Conservation (phyloP, 2,888 invertebrate genomes). For the Volucella bombylans region DNA sequence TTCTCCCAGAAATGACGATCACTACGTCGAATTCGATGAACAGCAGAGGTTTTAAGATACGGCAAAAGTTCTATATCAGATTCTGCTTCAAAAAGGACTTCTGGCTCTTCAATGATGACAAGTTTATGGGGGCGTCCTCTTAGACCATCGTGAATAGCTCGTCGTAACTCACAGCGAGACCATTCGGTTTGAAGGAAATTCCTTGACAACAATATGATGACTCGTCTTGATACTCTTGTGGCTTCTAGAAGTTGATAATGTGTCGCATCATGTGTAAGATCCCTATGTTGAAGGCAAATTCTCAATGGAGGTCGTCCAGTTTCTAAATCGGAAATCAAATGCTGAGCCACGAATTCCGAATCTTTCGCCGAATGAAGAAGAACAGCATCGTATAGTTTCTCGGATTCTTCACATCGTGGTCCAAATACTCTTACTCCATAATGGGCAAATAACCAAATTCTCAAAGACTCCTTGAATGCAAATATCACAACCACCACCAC, state of each 20-base stretch:
- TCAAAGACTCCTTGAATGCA: slow-evolving; percentile 91
- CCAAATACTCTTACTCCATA: slow-evolving; percentile 92
- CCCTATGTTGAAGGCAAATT: slow-evolving; percentile 94
- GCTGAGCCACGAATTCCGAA: slow-evolving; percentile 93
- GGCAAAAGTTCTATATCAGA: slow-evolving; percentile 94
- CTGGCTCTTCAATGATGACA: slow-evolving; percentile 93
- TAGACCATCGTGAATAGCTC: slow-evolving; percentile 94
- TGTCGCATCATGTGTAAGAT: slow-evolving; percentile 88
- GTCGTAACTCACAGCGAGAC: slow-evolving; percentile 94
- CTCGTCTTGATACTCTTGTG: slow-evolving; percentile 92
- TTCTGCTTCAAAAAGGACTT: slow-evolving; percentile 91
- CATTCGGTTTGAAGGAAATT: slow-evolving; percentile 97
- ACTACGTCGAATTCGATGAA: slow-evolving; percentile 89
- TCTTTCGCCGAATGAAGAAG: slow-evolving; percentile 96
- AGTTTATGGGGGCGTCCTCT: slow-evolving; percentile 93
- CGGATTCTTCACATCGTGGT: slow-evolving; percentile 90
- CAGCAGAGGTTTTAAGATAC: slow-evolving; percentile 92
- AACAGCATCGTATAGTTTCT: slow-evolving; percentile 95
- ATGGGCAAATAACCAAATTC: slow-evolving; percentile 93
- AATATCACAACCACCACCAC: slow-evolving; percentile 90
- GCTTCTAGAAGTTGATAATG: slow-evolving; percentile 88
- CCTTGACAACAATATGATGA: slow-evolving; percentile 93
- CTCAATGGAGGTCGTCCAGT: slow-evolving; percentile 89
- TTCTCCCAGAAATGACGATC: slow-evolving; percentile 97
- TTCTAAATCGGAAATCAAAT: slow-evolving; percentile 92